Evolutionary conservation across 2,888 invertebrate genomes (phyloP), one percentile per base, ranked within the genome.

Genomic region (Pterostichus madidus): DNA sequence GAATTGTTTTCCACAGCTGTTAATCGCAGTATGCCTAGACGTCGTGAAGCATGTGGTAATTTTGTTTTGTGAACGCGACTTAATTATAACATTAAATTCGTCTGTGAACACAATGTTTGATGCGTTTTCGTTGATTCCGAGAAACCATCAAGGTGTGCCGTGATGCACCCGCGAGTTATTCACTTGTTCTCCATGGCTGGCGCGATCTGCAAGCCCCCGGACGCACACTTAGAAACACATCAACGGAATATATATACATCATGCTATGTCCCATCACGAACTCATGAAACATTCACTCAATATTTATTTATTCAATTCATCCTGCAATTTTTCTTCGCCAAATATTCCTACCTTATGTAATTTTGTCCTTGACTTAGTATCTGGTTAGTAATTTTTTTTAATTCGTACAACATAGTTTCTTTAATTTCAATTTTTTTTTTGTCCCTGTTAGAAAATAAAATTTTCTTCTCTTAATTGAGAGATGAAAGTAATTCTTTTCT

Each of bases 11-110:
- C 15, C 39, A 24, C 56, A n/a, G 71, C 17, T 71, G 71, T 39
- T 71, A 17, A 44, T 71, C 17, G 11, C 15, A 13, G 39, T 71
- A 10, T 32, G 64, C 35, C 35, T 35, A 64, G 31, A 31, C 32
- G 64, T 35, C 35, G 64, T 64, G 32, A 13, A 35, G 64, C 39
- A 49, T 68, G 35, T n/a, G 10, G 81, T 81, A 81, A 81, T 81
- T 81, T 81, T 13, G 73, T 31, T 81, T 75, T 24, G 73, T 46
- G 49, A 81, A 75, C 56, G 61, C 31, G 59, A 59, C 61, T 81
- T 81, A 81, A 81, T 81, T 81, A 81, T 81, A 75, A 81, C 73
- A 81, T 81, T 75, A 75, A 75, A 81, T 81, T 81, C 56, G 71
- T 75, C 75, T 73, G 81, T 75, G 56, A 53, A 32, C 75, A 75